Evolutionary conservation across 2,113 vertebrate genomes (phyloP), one percentile per base, ranked within the genome.

Genomic region (Proterorhinus semilunaris): DNA sequence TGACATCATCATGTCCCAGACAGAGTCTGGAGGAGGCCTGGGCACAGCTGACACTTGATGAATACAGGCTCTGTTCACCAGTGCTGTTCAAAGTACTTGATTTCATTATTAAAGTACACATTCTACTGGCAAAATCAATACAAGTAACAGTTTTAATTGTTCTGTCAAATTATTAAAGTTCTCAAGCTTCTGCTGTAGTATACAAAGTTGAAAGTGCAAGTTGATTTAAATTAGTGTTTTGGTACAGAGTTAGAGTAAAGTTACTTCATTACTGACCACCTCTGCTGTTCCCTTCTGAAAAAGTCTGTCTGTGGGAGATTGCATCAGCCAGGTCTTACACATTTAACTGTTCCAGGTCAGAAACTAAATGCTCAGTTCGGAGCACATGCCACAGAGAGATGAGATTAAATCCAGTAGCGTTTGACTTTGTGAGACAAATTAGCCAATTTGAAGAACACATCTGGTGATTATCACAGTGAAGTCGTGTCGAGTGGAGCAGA

Each of bases 1-100:
- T 88, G 83, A 88, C 86, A 87, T 87, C 84, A 86, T 68, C 8
- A 65, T 67, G 44, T 57, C 65, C 67, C 72, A 84, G 74, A 45
- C 64, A 62, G 70, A 76, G 71, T 73, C 69, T 78, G 75, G 68
- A 80, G 73, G 83, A 79, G 80, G 80, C 68, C 58, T 9, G 43
- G 75, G 73, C 75, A 80, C 74, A 86, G 76, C 76, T 76, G 80
- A 79, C 66, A 68, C 83, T 68, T 5, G 66, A 15, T 82, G 54
- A 78, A 82, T 62, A 63, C 65, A 53, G 13, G 44, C 63, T 70
- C 62, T 79, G 77, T 76, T 36, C 27, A 36, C 27, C 27, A 36
- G 27, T 36, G 27, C 27, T 36, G 27, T 5, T 36, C 27, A 36
- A 36, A 36, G 27, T 36, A 36, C 27, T 36, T 3, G 1, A 36